Percentiles rank a stretch among this genome's conserved stretches.
Conservation (phyloP, 1,140 invertebrate species). For the Oedothorax gibbosus region DNA sequence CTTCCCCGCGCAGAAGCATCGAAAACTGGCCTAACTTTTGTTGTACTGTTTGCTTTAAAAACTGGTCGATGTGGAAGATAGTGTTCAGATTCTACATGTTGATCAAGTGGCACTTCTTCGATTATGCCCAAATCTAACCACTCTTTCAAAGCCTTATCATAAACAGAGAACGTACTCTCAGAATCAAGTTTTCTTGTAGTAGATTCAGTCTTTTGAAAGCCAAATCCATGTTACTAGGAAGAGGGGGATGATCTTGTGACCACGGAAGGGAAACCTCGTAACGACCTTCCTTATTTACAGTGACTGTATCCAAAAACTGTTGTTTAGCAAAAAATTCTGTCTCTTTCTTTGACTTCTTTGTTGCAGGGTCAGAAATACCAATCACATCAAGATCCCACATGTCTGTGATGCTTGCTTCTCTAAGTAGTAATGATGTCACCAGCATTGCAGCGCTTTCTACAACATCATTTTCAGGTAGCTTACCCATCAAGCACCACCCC, state of each 20-base stretch:
- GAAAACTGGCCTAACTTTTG: slow-evolving; percentile 63
- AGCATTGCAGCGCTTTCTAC: background rate
- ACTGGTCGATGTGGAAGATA: background rate
- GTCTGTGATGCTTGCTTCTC: background rate
- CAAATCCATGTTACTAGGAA: background rate
- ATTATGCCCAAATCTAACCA: no score
- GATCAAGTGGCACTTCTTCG: background rate
- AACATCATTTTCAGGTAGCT: background rate
- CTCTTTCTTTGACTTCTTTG: background rate
- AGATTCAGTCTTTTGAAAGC: background rate
- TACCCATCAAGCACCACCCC: slow-evolving; percentile 9
- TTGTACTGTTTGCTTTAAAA: slow-evolving; percentile 48
- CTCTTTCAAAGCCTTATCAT: background rate
- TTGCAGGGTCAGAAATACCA: background rate
- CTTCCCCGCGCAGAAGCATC: slow-evolving; percentile 61
- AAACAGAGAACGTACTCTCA: background rate
- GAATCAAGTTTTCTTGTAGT: background rate
- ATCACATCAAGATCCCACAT: slow-evolving; percentile 14
- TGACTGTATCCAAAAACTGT: background rate
- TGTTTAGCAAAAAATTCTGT: background rate
- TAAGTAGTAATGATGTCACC: background rate
- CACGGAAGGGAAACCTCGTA: slow-evolving; percentile 5
- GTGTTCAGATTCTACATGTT: background rate
- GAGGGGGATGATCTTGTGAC: background rate
- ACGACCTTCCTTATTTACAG: background rate